Percentiles rank a stretch among this genome's conserved stretches.
These are phyloP conservation scores for Doryteuthis pealeii DNA, from an alignment of 1,140 invertebrate species.

Conservation along the genomic window DNA sequence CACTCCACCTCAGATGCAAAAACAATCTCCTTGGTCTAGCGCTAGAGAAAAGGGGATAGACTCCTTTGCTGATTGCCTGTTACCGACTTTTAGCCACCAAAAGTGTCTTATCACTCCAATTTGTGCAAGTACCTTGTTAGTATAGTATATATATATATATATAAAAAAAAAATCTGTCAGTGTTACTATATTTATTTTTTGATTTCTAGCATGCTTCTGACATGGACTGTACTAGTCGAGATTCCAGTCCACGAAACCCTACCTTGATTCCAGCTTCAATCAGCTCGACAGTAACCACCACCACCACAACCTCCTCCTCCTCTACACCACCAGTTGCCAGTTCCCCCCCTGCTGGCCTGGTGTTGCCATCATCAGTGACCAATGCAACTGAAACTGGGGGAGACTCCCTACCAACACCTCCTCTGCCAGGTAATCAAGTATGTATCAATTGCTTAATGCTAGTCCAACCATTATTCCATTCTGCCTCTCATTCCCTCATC, in stretches of 20 bases:
- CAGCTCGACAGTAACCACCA: background rate
- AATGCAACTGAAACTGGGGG: background rate
- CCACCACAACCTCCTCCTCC: background rate
- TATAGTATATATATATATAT: too few relatives aligned
- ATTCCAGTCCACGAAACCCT: background rate
- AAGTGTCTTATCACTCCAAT: too few relatives aligned
- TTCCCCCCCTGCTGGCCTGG: background rate
- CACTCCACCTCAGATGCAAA: too few relatives aligned
- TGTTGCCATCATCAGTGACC: background rate
- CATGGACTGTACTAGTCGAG: background rate
- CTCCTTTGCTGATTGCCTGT: too few relatives aligned
- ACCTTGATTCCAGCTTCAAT: background rate
- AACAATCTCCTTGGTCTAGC: too few relatives aligned
- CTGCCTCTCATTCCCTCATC: background rate
- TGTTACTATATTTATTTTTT: too few relatives aligned
- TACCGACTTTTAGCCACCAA: too few relatives aligned
- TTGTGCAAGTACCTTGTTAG: too few relatives aligned
- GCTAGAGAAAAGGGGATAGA: too few relatives aligned
- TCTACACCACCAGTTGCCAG: background rate
- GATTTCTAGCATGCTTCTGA: background rate
- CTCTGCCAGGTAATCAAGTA: conserved; percentile 48
- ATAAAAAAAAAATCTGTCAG: too few relatives aligned
- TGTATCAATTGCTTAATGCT: conserved; percentile 30
- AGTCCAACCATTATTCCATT: conserved; percentile 4
- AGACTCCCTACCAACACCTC: conserved; percentile 5